Conservation (phyloP, 2,888 invertebrate genomes). For the Athetis lepigone region DNA sequence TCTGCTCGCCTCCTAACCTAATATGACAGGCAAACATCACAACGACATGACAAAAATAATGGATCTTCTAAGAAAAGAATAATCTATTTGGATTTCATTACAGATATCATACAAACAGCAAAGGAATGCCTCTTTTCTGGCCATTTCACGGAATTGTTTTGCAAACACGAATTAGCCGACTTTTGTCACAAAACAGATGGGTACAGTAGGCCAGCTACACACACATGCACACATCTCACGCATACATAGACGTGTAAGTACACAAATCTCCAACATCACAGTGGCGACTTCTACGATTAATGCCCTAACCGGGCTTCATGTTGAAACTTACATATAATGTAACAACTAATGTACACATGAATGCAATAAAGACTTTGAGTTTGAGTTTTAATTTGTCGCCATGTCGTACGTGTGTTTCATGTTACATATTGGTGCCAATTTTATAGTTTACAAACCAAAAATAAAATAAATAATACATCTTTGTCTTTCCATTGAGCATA, state of each 20-base stretch:
- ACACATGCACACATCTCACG: not conserved
- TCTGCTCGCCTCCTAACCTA: not conserved
- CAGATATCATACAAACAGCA: constrained; percentile 24
- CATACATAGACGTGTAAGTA: not conserved
- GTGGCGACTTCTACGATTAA: no score
- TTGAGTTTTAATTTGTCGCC: no score
- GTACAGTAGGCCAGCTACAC: not conserved
- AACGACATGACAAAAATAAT: constrained; percentile 10
- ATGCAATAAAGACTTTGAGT: no score
- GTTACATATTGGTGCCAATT: no score
- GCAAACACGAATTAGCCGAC: constrained; percentile 47
- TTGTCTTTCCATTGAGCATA: no score
- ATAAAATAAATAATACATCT: no score
- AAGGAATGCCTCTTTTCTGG: constrained; percentile 35
- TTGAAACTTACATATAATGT: no score
- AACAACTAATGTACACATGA: no score
- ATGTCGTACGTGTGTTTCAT: no score
- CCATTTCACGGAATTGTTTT: constrained; percentile 48
- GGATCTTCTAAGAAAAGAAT: constrained; percentile 14
- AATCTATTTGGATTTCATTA: constrained; percentile 31
- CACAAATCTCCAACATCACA: not conserved
- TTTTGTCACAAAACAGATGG: constrained; percentile 1
- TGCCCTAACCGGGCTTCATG: no score
- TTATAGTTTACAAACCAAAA: no score
- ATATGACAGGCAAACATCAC: constrained; percentile 18